These are phyloP conservation scores for Leucoma salicis DNA, from an alignment of 2,888 invertebrate genomes.

Conservation along the genomic window DNA sequence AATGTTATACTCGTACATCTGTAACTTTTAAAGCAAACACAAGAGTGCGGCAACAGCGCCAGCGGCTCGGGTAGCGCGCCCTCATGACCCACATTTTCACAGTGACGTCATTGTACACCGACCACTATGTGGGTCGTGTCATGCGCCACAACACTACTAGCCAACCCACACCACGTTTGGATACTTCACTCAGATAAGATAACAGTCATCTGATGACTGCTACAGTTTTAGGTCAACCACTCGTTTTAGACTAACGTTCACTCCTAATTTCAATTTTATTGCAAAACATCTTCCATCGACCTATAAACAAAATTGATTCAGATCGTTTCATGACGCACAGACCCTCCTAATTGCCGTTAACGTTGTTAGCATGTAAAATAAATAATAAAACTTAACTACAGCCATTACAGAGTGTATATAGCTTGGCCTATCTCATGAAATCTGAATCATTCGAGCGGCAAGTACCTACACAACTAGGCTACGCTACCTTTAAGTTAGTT, in stretches of 20 bases:
- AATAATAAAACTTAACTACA: background rate
- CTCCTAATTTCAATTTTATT: conserved; percentile 11
- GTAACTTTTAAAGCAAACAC: too few species aligned
- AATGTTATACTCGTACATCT: too few species aligned
- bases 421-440: too few species aligned
- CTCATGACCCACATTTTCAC: conserved; percentile 74
- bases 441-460: too few species aligned
- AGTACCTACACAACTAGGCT: too few species aligned
- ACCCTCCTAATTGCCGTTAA: conserved; percentile 8
- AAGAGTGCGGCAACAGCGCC: conserved; percentile 30
- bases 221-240: conserved; percentile 17
- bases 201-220: conserved; percentile 14
- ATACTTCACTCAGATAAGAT: conserved; percentile 37
- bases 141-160: conserved; percentile 39
- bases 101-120: conserved; percentile 70
- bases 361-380: background rate
- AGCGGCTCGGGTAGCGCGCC: conserved; percentile 50
- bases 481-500: too few species aligned
- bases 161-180: conserved; percentile 38
- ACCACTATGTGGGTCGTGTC: conserved; percentile 64
- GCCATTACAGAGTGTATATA: too few species aligned
- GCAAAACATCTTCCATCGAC: conserved; percentile 3
- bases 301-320: conserved; percentile 17
- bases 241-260: conserved; percentile 9
- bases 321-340: conserved; percentile 12